Evolutionary conservation across 2,888 invertebrate species (phyloP), one percentile per base, ranked within the genome.

Genomic region (Blera fallax): DNA sequence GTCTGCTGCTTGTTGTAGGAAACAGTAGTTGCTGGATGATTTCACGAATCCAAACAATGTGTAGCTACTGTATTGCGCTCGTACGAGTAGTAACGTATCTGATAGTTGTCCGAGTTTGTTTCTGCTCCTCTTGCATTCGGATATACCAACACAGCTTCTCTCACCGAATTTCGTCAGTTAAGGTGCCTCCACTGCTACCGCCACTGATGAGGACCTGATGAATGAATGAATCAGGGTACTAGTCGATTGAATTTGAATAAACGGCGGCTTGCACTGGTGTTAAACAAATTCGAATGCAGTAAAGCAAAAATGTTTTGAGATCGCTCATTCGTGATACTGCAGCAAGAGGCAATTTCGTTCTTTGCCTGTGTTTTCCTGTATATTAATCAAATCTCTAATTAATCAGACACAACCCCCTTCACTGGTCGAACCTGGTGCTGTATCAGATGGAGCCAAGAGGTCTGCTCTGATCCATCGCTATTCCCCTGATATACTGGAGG

Each of bases 371-470:
- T 76, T 76, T 76, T 76, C 70, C 80, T 76, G 80, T 81, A 81
- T 81, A 85, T 85, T 85, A 85, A 85, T 85, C 85, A 85, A 85
- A 85, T 85, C 85, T 85, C 85, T 85, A 85, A 85, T 85, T 85
- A 85, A 85, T 85, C 85, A 81, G 85, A 81, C 85, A 85, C 76
- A 85, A 65, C 85, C 76, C 85, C 80, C 76, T 74, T 72, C 54
- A 37, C 60, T 76, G 76, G 79, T 56, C 54, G 58, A 16, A 34
- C 78, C 67, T 34, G 50, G 45, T 24, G 54, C 10, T 69, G n/a
- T 85, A 81, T 85, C 85, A 72, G 85, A 85, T 85, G 85, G 85
- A 85, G 85, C 76, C 85, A 81, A 80, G 72, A 85, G 80, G 80
- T 85, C 85, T 85, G 64, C 74, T 48, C 43, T 74, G 79, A 83